These are phyloP conservation scores for Diacarnus erythraeanus DNA, from an alignment of 37 sponge, comb jelly and placozoan genomes.

Conservation along the genomic window DNA sequence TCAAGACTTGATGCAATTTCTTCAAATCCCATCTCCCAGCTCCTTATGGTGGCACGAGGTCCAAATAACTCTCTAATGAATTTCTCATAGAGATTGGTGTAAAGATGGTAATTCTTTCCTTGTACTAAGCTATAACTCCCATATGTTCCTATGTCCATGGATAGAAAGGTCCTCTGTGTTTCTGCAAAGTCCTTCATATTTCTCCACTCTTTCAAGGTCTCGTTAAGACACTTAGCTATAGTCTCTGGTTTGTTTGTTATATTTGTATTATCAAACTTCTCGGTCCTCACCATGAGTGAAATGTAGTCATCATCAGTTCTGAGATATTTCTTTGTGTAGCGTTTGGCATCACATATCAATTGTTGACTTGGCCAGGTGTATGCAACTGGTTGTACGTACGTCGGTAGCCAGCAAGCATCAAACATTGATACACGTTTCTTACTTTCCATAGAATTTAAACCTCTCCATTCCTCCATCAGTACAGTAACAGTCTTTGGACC, in stretches of 20 bases:
- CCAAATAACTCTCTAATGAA: slow-evolving; percentile 30
- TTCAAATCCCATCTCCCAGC: slow-evolving; percentile 44
- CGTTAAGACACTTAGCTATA: slow-evolving; percentile 2
- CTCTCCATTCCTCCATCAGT: slow-evolving; percentile 42
- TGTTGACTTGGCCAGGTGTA: slow-evolving; percentile 18
- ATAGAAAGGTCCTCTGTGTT: slow-evolving; percentile 13
- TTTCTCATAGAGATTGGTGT: neutral
- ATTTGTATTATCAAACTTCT: neutral
- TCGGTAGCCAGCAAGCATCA: slow-evolving; percentile 9
- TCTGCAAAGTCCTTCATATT: neutral
- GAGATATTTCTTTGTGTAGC: slow-evolving; percentile 3
- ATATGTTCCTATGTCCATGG: slow-evolving; percentile 38
- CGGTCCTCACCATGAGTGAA: slow-evolving; percentile 28
- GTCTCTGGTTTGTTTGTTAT: neutral
- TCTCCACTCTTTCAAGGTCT: slow-evolving; percentile 6
- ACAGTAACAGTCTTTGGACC: slow-evolving; percentile 14
- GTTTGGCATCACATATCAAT: slow-evolving; percentile 23
- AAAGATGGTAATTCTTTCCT: slow-evolving; percentile 14
- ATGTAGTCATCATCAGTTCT: neutral
- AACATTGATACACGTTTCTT: slow-evolving; percentile 9
- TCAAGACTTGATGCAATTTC: slow-evolving; percentile 9
- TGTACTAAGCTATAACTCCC: slow-evolving; percentile 35
- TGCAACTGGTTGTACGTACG: neutral
- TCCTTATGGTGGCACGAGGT: neutral
- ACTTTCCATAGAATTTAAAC: neutral